Percentiles rank a stretch among this genome's conserved stretches.
phyloP scores from a whole-genome alignment of 2,113 vertebrate genomes.

The Hirundichthys speculiger region DNA sequence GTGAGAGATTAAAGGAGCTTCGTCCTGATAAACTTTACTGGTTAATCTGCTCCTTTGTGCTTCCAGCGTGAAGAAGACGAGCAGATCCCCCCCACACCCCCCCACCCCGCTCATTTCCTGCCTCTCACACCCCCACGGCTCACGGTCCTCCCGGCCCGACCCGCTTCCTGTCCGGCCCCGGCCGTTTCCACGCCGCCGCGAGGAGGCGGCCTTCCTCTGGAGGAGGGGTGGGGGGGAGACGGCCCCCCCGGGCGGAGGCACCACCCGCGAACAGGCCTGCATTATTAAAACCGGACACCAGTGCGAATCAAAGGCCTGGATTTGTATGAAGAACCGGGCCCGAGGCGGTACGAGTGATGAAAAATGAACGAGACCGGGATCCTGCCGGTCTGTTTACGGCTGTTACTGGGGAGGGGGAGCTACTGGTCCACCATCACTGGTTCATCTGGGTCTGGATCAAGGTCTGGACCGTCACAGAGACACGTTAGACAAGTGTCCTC shows the following conservation, averaged over 20 bases:
- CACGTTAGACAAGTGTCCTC: too few relatives aligned
- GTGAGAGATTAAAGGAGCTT: conserved; percentile 98
- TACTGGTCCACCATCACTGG: too few relatives aligned
- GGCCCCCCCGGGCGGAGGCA: conserved; percentile 37
- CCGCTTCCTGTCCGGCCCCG: conserved; percentile 61
- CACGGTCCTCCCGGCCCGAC: conserved; percentile 43
- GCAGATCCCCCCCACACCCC: conserved; percentile 54
- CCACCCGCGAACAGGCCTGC: conserved; percentile 71
- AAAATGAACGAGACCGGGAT: conserved; percentile 39
- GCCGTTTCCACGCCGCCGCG: conserved; percentile 7
- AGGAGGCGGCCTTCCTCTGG: conserved; percentile 44
- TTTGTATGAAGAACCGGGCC: conserved; percentile 66
- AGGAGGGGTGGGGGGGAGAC: conserved; percentile 19
- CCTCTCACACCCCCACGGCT: conserved; percentile 19
- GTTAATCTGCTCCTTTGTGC: conserved; percentile 98
- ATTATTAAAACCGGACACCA: conserved; percentile 77
- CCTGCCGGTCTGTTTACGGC: conserved; percentile 61
- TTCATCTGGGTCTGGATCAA: too few relatives aligned
- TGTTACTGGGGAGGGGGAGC: too few relatives aligned
- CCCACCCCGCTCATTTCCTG: conserved; percentile 19
- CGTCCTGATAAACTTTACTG: conserved; percentile 98
- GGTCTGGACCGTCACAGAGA: too few relatives aligned
- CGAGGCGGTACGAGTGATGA: conserved; percentile 60
- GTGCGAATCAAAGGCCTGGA: conserved; percentile 67
- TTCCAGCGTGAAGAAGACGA: conserved; percentile 85